Evolutionary conservation across 2,113 vertebrate species (phyloP).

Genomic region (Rhabdornis inornatus): DNA sequence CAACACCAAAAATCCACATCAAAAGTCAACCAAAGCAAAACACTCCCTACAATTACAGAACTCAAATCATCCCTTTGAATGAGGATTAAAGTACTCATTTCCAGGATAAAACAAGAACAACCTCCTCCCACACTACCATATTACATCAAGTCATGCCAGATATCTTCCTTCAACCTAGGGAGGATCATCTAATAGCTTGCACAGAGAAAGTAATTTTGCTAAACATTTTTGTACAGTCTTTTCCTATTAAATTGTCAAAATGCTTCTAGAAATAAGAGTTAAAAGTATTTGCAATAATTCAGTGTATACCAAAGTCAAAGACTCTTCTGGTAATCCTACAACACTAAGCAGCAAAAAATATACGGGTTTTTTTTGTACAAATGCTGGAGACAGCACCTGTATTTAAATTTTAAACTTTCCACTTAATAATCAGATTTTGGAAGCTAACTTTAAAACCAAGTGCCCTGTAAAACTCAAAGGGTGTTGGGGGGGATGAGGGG

Average conservation of each 20-base stretch:
- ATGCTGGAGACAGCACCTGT: neutral
- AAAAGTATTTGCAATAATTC: neutral
- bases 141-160: neutral
- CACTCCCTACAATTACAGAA: conserved; percentile 28
- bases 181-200: neutral
- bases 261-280: neutral
- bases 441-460: neutral
- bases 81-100: neutral
- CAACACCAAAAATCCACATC: conserved; percentile 25
- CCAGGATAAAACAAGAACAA: neutral
- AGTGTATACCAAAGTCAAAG: neutral
- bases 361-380: neutral
- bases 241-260: neutral
- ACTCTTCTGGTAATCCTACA: neutral
- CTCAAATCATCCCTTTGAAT: neutral
- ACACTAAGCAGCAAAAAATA: neutral
- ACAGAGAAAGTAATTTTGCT: neutral
- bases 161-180: neutral
- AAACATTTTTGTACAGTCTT: neutral
- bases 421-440: neutral
- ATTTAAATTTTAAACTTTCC: neutral
- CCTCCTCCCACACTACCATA: neutral
- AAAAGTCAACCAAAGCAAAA: conserved; percentile 19
- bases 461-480: neutral
- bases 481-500: neutral